Conservation (phyloP, 2,888 invertebrate genomes). For the Nineta flava region DNA sequence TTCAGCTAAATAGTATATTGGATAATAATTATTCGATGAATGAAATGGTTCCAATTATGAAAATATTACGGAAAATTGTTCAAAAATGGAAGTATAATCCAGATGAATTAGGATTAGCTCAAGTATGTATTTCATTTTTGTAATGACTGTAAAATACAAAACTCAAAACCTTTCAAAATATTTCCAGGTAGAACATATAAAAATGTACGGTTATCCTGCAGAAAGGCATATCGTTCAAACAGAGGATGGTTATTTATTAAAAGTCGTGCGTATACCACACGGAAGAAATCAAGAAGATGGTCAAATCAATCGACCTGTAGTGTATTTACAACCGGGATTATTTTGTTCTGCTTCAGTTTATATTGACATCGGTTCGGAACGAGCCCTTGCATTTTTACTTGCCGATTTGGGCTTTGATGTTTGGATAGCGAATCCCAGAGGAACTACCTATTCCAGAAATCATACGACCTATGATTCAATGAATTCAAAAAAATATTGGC, state of each 20-base stretch:
- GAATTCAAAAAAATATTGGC: background rate
- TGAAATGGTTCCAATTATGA: too few relatives aligned
- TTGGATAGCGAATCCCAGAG: background rate
- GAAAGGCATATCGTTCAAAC: background rate
- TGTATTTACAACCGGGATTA: background rate
- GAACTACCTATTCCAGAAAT: background rate
- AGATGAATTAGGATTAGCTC: too few relatives aligned
- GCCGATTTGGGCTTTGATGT: slow-evolving; percentile 1
- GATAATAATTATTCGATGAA: too few relatives aligned
- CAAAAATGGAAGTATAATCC: too few relatives aligned
- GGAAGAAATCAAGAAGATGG: background rate
- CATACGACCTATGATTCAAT: background rate
- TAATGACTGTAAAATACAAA: too few relatives aligned
- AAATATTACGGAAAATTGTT: too few relatives aligned
- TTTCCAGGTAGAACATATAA: background rate
- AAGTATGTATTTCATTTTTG: too few relatives aligned
- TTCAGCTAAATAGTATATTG: too few relatives aligned
- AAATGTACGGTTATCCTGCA: background rate
- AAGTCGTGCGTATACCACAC: background rate
- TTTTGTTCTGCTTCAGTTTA: background rate
- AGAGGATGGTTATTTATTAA: background rate
- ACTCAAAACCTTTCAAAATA: too few relatives aligned
- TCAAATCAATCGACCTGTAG: background rate
- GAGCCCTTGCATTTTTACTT: background rate
- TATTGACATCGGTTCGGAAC: background rate